Conservation (phyloP, 2,113 vertebrate species). For the human region DNA sequence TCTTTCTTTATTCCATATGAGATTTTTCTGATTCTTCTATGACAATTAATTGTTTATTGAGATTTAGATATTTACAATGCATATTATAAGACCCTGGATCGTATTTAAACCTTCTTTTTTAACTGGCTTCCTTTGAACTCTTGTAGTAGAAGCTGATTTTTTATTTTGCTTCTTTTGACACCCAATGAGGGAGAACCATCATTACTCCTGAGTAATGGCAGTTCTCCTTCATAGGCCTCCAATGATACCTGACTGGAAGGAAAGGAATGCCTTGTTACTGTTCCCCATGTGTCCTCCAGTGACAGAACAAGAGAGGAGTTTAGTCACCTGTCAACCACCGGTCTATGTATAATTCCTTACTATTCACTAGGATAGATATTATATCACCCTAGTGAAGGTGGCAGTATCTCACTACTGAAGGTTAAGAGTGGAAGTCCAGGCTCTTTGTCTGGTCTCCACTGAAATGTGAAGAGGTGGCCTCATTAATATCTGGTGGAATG, state of each 20-base stretch:
- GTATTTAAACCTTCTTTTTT: neutral
- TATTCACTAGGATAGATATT: neutral
- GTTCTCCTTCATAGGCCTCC: neutral
- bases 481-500: no score
- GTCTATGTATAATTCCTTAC: neutral
- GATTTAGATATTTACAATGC: neutral
- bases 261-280: neutral
- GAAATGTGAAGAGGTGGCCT: neutral
- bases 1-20: neutral
- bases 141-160: neutral
- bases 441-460: neutral
- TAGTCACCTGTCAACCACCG: neutral
- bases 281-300: neutral
- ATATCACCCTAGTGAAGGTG: neutral
- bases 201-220: neutral
- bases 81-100: neutral
- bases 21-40: neutral
- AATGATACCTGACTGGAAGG: neutral
- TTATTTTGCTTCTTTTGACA: neutral
- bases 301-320: neutral
- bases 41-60: neutral
- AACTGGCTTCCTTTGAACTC: neutral
- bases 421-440: neutral
- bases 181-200: neutral
- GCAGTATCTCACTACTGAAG: neutral